Base-by-base conservation (phyloP, 2,113 vertebrate genomes). In the Colius striatus region DNA sequence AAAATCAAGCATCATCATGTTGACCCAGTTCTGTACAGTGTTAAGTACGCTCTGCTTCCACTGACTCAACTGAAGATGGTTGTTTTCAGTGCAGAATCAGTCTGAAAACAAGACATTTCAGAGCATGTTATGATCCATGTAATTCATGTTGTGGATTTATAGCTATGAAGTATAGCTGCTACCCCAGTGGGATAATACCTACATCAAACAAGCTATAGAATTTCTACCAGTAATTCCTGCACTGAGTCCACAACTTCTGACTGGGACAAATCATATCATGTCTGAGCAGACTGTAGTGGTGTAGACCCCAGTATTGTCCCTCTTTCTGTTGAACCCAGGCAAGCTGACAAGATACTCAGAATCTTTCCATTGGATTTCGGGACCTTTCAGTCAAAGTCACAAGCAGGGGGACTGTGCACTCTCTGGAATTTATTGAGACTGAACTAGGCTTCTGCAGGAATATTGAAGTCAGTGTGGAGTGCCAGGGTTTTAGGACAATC, bases 91-190 rank as follows among this genome's bases (percentile, higher is more conserved):
- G 51, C 74, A 80, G 74, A 51, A 67, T 89, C 36, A 62, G 60
- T 90, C 68, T 6, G 14, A 86, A 94, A 90, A 87, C 47, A 23
- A 90, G 78, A 85, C 71, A 84, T 87, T 92, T 94, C 71, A 72
- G 80, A 84, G 83, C 23, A 38, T 2, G 0, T 92, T 89, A 38
- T 57, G 26, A 87, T 93, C 70, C n/a, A 22, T 45, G 21, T 78
- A 60, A 68, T 57, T 19, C 75, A 62, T 29, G 41, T 34, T 78
- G 41, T 61, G 63, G 41, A 78, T 84, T 90, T 89, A 78, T 25
- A 79, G 65, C 57, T 90, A 81, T 75, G 84, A 76, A 93, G 84
- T 89, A 23, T 58, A 84, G 32, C 54, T 76, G 77, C 76, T 74
- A 58, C 32, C 45, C 34, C 43, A 43, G 25, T 58, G 41, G 79